Conservation (phyloP, 2,797 vertebrate species). For the Myotis daubentonii region DNA sequence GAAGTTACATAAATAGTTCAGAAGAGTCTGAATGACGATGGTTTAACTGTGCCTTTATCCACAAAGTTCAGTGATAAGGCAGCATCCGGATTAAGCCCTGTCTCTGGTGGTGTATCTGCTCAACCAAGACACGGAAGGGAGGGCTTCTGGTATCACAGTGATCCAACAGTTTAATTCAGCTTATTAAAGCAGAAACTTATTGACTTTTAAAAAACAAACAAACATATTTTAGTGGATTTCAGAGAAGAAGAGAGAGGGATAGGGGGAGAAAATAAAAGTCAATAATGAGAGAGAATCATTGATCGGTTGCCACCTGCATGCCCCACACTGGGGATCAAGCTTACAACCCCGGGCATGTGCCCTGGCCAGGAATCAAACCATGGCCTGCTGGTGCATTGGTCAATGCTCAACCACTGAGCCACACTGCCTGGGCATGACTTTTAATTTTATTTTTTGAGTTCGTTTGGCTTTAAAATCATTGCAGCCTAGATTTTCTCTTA, state of each 20-base stretch:
- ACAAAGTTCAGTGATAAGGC: background rate
- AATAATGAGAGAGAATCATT: background rate
- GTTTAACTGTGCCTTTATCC: background rate
- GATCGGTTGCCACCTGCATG: background rate
- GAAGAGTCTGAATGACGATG: background rate
- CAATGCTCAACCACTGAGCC: background rate
- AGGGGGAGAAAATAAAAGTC: background rate
- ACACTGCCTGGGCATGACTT: background rate
- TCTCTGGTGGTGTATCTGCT: background rate
- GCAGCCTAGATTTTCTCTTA: conserved; percentile 12
- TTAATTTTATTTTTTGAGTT: background rate
- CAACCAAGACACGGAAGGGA: background rate
- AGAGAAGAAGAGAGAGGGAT: background rate
- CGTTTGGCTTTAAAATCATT: conserved; percentile 17
- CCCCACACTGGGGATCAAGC: background rate
- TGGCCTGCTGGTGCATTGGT: background rate
- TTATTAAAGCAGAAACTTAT: conserved; percentile 12
- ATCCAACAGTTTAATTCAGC: background rate
- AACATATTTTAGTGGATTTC: background rate
- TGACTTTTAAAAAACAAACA: background rate
- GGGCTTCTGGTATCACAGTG: background rate
- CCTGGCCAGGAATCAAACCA: background rate
- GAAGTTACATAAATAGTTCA: conserved; percentile 34
- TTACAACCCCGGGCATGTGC: background rate
- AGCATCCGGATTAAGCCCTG: fast-evolving